Conservation (phyloP, 2,113 vertebrate genomes). For the Pelvicachromis taeniatus region DNA sequence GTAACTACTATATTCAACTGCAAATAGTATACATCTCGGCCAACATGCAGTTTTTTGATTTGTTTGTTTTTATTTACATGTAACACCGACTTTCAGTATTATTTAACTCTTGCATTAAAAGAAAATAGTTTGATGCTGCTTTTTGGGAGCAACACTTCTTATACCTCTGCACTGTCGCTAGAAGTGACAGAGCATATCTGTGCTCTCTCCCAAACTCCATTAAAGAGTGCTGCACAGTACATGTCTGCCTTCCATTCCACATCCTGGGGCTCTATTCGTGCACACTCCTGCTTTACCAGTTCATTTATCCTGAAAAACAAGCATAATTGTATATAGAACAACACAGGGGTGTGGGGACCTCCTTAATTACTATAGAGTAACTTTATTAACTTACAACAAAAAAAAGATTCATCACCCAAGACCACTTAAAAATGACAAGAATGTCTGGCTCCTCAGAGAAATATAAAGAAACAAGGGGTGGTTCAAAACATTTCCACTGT, state of each 20-base stretch:
- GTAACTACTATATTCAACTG: background rate
- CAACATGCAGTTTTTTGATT: background rate
- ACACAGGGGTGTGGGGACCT: background rate
- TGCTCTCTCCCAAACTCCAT: slow-evolving; percentile 83
- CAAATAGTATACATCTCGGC: background rate
- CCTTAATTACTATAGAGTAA: background rate
- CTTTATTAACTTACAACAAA: background rate
- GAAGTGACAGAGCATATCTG: slow-evolving; percentile 72
- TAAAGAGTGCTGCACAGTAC: slow-evolving; percentile 79
- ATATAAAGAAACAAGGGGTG: background rate
- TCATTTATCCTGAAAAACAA: slow-evolving; percentile 77
- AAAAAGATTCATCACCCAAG: too few relatives aligned
- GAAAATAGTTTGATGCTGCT: background rate
- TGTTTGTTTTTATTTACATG: background rate
- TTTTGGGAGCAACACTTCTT: background rate
- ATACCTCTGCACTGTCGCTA: slow-evolving; percentile 78
- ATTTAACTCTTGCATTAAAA: background rate
- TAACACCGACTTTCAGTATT: background rate
- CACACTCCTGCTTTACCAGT: slow-evolving; percentile 73
- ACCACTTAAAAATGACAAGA: background rate
- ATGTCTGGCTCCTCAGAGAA: background rate
- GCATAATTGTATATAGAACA: too few relatives aligned
- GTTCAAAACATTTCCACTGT: background rate
- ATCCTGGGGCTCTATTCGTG: slow-evolving; percentile 52
- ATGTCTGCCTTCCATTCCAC: slow-evolving; percentile 78